Percentiles rank a stretch among this genome's conserved stretches.
These are phyloP conservation scores for Diadumene lineata DNA, from an alignment of 92 coral and sea anemone species.

Conservation along the genomic window DNA sequence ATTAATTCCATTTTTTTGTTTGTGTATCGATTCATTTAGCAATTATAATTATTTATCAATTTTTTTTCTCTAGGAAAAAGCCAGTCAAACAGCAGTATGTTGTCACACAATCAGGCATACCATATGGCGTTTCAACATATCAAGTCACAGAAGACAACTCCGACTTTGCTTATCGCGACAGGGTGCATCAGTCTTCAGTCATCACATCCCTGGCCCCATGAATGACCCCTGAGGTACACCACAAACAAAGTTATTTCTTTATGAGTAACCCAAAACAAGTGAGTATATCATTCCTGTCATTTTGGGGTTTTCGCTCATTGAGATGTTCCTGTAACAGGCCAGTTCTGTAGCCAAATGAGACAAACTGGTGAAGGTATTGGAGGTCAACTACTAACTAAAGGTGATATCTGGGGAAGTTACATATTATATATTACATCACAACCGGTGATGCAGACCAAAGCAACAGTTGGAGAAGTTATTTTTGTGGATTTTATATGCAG, in stretches of 20 bases:
- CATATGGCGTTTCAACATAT: slow-evolving; percentile 85
- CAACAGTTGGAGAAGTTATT: too few relatives aligned
- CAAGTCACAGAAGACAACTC: slow-evolving; percentile 97
- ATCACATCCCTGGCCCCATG: slow-evolving; percentile 78
- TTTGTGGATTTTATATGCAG: too few relatives aligned
- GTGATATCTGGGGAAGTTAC: too few relatives aligned
- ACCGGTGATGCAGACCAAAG: too few relatives aligned
- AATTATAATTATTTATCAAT: not conserved
- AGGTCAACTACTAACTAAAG: too few relatives aligned
- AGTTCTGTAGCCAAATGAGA: not conserved
- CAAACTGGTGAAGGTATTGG: too few relatives aligned
- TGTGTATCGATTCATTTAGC: not conserved
- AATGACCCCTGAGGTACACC: slow-evolving; percentile 35
- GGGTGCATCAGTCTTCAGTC: slow-evolving; percentile 94
- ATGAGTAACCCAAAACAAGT: not conserved
- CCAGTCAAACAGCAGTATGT: slow-evolving; percentile 82
- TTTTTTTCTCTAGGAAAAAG: slow-evolving; percentile 54
- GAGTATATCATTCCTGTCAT: too few relatives aligned
- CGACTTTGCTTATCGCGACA: slow-evolving; percentile 96
- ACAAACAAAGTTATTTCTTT: not conserved
- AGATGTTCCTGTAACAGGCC: too few relatives aligned
- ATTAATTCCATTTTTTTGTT: not conserved
- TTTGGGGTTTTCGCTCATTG: too few relatives aligned
- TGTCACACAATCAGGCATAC: slow-evolving; percentile 84
- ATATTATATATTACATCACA: too few relatives aligned